phyloP scores from a whole-genome alignment of 1,140 invertebrate species.

The Ceratitis capitata region DNA sequence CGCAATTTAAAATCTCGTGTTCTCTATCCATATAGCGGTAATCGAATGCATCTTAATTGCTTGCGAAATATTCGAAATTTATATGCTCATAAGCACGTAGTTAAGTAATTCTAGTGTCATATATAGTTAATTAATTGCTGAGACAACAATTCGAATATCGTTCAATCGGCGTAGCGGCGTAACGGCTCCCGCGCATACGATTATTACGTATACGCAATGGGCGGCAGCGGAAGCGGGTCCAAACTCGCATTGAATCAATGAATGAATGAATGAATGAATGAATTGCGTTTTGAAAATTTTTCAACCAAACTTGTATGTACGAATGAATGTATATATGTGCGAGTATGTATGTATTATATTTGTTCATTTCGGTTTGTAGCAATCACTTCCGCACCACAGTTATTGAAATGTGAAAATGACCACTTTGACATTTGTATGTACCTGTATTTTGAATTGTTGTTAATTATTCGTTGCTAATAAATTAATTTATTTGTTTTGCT shows the following conservation, averaged over 20 bases:
- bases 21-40: background rate
- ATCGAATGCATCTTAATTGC: background rate
- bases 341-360: background rate
- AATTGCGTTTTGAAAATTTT: background rate
- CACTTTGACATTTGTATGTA: no score
- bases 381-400: no score
- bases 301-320: background rate
- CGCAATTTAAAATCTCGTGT: background rate
- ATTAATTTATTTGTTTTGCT: conserved; percentile 8
- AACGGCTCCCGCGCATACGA: background rate
- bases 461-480: background rate
- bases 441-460: no score
- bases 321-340: background rate
- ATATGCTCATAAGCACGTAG: background rate
- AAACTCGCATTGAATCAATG: no score
- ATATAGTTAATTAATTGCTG: background rate
- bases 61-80: background rate
- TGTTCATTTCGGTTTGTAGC: no score
- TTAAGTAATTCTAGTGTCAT: conserved; percentile 6
- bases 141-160: conserved; percentile 13
- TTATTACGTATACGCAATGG: conserved; percentile 19
- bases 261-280: background rate
- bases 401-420: no score
- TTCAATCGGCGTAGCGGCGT: conserved; percentile 13
- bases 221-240: no score